Conservation (phyloP, 2,113 vertebrate genomes). For the Microcebus murinus region DNA sequence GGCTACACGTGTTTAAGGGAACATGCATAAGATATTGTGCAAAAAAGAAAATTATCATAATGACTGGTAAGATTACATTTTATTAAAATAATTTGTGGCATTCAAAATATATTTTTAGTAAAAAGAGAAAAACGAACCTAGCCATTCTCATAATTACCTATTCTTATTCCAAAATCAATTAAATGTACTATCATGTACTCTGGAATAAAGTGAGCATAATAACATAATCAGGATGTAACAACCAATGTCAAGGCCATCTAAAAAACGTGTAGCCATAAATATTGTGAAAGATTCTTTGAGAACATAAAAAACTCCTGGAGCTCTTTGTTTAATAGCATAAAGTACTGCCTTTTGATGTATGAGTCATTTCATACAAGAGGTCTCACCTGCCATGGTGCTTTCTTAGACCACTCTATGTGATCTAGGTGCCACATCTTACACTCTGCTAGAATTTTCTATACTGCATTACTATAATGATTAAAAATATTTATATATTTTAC, state of each 20-base stretch:
- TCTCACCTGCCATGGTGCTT: fast-evolving
- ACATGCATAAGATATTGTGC: too few relatives aligned
- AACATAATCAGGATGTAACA: background rate
- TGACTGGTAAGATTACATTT: background rate
- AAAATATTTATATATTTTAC: background rate
- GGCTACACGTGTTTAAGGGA: background rate
- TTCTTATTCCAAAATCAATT: background rate
- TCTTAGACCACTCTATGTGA: background rate
- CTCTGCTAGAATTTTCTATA: background rate
- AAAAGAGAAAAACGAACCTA: background rate
- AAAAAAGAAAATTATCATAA: background rate
- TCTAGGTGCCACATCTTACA: background rate
- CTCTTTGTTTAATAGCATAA: background rate
- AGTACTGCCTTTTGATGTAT: background rate
- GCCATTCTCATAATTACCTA: background rate
- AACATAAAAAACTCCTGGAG: background rate
- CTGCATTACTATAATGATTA: background rate
- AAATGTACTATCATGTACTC: background rate
- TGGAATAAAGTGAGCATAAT: background rate
- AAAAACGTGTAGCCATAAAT: background rate
- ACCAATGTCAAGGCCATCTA: background rate
- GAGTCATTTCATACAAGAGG: background rate
- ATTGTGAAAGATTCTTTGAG: background rate
- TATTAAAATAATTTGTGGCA: background rate
- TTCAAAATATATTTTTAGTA: background rate